phyloP scores from a whole-genome alignment of 2,888 invertebrate species.

The Perizoma flavofasciatum region DNA sequence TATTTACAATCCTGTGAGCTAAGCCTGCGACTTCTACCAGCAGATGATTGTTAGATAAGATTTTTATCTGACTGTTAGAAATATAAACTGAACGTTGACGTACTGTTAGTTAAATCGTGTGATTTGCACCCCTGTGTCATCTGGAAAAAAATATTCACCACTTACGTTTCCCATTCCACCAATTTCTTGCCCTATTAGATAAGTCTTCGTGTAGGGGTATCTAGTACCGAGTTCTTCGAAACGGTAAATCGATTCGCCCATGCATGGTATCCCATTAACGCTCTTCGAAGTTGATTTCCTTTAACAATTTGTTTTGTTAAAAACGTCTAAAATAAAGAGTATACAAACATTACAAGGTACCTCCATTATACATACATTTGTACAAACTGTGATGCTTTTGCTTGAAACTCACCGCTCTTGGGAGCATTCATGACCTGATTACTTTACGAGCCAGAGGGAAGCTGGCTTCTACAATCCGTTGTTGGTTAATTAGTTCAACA shows the following conservation, averaged over 20 bases:
- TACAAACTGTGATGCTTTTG: constrained; percentile 12
- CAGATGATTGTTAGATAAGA: no score
- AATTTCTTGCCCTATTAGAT: constrained; percentile 6
- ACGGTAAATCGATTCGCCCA: constrained; percentile 1
- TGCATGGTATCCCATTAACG: constrained; percentile 2
- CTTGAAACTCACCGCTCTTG: constrained; percentile 21
- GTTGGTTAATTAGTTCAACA: constrained; percentile 16
- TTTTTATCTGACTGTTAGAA: no score
- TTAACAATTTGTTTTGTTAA: no score
- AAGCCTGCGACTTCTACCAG: no score
- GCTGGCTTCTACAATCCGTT: constrained; percentile 10
- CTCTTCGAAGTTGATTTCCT: no score
- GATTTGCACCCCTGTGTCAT: no score
- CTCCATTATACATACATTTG: neutral
- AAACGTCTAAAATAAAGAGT: no score
- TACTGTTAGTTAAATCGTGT: no score
- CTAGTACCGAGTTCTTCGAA: constrained; percentile 2
- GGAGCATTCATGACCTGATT: constrained; percentile 62
- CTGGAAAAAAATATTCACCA: neutral
- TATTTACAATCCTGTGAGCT: no score
- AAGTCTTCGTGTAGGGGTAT: constrained; percentile 5
- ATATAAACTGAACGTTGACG: no score
- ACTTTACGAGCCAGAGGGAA: constrained; percentile 12
- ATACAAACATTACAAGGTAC: no score
- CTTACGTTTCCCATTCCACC: constrained; percentile 10